Evolutionary conservation across 2,113 vertebrate species (phyloP).

Genomic region (Paralichthys olivaceus): DNA sequence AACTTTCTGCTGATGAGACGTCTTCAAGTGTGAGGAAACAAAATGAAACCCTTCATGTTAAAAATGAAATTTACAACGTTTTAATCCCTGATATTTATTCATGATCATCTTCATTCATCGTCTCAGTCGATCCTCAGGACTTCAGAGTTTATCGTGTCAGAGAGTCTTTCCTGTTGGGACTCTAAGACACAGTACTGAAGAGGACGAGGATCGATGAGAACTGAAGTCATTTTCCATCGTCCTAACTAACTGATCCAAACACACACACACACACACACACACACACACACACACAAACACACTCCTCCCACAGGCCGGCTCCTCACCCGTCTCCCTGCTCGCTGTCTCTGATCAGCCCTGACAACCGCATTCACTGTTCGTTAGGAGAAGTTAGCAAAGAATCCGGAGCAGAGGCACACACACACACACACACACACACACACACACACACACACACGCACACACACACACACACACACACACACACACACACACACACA

Average conservation of each 20-base stretch:
- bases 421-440: not conserved
- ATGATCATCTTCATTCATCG: not conserved
- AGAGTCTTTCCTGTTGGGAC: not conserved
- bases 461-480: not conserved
- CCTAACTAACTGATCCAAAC: too few species aligned
- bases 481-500: constrained; percentile 2
- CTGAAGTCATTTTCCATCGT: too few species aligned
- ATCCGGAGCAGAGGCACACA: not conserved
- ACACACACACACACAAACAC: too few species aligned
- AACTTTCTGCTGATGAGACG: too few species aligned
- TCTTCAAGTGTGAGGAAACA: too few species aligned
- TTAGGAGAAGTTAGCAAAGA: constrained; percentile 26
- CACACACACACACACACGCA: not conserved
- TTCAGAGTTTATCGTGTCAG: not conserved
- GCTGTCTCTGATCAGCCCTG: constrained; percentile 39
- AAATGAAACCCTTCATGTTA: too few species aligned
- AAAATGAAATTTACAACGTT: too few species aligned
- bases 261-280: too few species aligned
- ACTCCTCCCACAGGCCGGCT: too few species aligned
- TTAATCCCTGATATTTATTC: too few species aligned
- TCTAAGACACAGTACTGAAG: not conserved
- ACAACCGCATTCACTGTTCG: constrained; percentile 52
- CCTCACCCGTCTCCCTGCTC: too few species aligned
- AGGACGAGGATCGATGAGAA: not conserved
- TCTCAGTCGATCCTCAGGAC: not conserved